Evolutionary conservation across 2,797 vertebrate genomes (phyloP).

Genomic region (Eremophila alpestris): DNA sequence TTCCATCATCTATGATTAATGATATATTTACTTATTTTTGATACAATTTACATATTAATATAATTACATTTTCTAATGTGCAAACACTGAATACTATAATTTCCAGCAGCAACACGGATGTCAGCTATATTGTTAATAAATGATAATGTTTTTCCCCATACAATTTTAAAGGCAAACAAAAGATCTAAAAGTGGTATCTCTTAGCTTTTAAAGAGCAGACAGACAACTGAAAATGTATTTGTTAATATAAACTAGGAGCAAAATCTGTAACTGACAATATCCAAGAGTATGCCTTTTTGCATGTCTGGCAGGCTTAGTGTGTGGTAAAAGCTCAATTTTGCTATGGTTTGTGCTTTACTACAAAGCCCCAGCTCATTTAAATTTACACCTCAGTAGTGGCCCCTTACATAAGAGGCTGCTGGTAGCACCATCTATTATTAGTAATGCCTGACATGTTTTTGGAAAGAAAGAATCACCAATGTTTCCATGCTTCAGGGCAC

Average conservation of each 20-base stretch:
- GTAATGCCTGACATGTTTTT: background rate
- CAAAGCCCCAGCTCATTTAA: background rate
- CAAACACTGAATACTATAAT: background rate
- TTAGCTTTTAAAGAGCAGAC: background rate
- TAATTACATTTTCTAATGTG: background rate
- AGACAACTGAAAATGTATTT: background rate
- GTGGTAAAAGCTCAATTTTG: background rate
- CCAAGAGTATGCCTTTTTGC: background rate
- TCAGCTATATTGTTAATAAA: background rate
- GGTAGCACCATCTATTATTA: background rate
- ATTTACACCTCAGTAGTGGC: background rate
- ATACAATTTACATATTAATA: background rate
- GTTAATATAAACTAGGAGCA: background rate
- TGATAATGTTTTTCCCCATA: background rate
- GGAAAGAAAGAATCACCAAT: background rate
- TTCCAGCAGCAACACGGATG: background rate
- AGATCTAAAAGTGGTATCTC: background rate
- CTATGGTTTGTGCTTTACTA: background rate
- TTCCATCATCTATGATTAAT: background rate
- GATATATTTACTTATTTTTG: background rate
- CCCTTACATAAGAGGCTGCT: background rate
- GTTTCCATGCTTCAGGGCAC: background rate
- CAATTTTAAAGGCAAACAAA: background rate
- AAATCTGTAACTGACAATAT: background rate
- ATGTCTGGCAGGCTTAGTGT: background rate